Evolutionary conservation across 2,797 vertebrate genomes (phyloP), one percentile per base, ranked within the genome.

Genomic region (Aphelocoma californica): DNA sequence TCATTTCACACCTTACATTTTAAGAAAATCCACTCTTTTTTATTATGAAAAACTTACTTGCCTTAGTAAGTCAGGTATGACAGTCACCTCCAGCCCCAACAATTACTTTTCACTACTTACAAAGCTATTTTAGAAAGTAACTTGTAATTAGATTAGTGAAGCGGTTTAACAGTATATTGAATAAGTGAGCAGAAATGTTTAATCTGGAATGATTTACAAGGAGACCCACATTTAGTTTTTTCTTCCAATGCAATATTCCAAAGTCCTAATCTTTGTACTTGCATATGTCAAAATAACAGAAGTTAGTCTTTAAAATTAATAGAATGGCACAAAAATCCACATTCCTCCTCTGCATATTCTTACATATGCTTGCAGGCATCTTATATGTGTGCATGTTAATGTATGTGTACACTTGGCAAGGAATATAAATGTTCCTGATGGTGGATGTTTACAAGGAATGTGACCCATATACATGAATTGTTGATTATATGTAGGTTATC

Each of bases 131-230:
- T 94, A 67, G 94, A 86, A 93, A 89, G 87, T 92, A 92, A 90
- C 72, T 86, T 72, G 11, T 97, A 98, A 98, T 98, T 98, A 97
- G 75, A 96, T 98, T 97, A 97, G 88, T 93, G 50, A 97, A 93
- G 75, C 90, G 95, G 95, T 96, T 96, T 96, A 97, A 91, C 78
- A 97, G 60, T 89, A 61, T 94, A 88, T 96, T 97, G 95, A 97
- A 97, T 95, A 97, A 98, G 62, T 86, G 96, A 98, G 79, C 88
- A 98, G 90, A 92, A 95, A 92, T 98, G 96, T 98, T 98, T 98
- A 98, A 98, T 98, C 91, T 97, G 88, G 93, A 95, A 90, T 88
- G 85, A 95, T 97, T 97, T 96, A 97, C 89, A 57, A 93, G 96
- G 97, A 97, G 85, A 92, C 57, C 23, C 60, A 95, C 91, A 98